Conservation (phyloP, 2,113 vertebrate genomes). For the Platysternon megacephalum region DNA sequence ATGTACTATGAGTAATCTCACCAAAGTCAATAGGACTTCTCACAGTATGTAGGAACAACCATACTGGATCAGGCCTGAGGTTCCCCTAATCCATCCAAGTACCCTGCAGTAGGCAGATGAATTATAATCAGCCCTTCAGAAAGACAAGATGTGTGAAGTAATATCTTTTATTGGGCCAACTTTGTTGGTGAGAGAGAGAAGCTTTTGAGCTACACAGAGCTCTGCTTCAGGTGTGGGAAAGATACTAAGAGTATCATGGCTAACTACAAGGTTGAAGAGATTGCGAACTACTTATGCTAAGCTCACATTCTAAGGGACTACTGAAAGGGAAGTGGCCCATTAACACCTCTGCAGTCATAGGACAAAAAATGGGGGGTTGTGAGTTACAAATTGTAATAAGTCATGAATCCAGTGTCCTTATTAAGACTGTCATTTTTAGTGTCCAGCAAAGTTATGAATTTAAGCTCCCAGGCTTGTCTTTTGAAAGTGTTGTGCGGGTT, state of each 20-base stretch:
- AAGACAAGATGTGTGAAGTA: not conserved
- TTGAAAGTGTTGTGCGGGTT: not conserved
- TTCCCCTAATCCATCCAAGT: not conserved
- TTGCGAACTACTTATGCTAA: not conserved
- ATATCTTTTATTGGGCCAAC: not conserved
- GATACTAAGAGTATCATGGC: not conserved
- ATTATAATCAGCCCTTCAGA: not conserved
- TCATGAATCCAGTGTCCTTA: not conserved
- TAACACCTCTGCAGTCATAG: not conserved
- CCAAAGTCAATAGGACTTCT: not conserved
- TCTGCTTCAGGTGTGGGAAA: not conserved
- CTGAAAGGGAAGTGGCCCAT: not conserved
- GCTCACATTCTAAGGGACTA: not conserved
- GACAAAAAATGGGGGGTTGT: not conserved
- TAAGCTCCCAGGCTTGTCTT: not conserved
- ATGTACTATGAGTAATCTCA: not conserved
- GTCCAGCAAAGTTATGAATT: not conserved
- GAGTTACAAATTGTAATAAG: not conserved
- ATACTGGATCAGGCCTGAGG: not conserved
- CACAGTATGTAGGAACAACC: fast-evolving
- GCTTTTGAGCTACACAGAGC: not conserved
- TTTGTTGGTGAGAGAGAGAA: not conserved
- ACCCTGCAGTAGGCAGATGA: not conserved
- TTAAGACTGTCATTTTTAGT: not conserved
- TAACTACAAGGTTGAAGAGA: not conserved